These are phyloP conservation scores for Balanococcus diminutus DNA, from an alignment of 2,888 invertebrate species.

Conservation along the genomic window DNA sequence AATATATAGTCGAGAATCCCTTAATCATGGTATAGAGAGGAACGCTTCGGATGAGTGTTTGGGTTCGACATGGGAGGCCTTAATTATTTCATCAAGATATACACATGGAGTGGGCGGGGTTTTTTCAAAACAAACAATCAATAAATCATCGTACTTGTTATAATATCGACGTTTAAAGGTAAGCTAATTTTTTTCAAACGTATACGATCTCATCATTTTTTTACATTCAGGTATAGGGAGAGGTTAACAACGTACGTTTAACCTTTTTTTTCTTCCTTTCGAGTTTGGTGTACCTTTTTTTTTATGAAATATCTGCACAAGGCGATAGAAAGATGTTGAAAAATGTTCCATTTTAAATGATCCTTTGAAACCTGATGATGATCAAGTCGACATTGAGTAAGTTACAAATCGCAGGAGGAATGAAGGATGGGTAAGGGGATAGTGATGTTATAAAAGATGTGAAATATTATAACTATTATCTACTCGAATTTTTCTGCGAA, in stretches of 20 bases:
- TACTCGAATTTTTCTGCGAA: neutral
- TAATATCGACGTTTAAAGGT: conserved; percentile 53
- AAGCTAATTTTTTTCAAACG: conserved; percentile 40
- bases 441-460: no score
- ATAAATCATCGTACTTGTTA: conserved; percentile 55
- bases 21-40: conserved; percentile 27
- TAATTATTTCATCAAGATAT: conserved; percentile 57
- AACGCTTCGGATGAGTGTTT: conserved; percentile 14
- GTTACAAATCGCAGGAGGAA: neutral
- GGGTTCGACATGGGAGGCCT: conserved; percentile 59
- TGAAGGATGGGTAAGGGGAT: neutral
- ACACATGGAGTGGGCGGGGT: conserved; percentile 57
- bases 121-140: conserved; percentile 54
- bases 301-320: neutral
- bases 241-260: conserved; percentile 26
- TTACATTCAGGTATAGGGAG: conserved; percentile 1
- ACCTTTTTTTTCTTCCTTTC: neutral
- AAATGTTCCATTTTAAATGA: neutral
- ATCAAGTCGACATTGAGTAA: neutral
- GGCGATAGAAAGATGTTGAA: neutral
- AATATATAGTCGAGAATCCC: conserved; percentile 28
- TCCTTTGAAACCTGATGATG: neutral
- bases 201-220: conserved; percentile 12
- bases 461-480: neutral
- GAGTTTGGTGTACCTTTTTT: neutral